Percentiles rank a stretch among this genome's conserved stretches.
These are phyloP conservation scores for Holotrichia oblita DNA, from an alignment of 1,140 invertebrate species.

Conservation along the genomic window DNA sequence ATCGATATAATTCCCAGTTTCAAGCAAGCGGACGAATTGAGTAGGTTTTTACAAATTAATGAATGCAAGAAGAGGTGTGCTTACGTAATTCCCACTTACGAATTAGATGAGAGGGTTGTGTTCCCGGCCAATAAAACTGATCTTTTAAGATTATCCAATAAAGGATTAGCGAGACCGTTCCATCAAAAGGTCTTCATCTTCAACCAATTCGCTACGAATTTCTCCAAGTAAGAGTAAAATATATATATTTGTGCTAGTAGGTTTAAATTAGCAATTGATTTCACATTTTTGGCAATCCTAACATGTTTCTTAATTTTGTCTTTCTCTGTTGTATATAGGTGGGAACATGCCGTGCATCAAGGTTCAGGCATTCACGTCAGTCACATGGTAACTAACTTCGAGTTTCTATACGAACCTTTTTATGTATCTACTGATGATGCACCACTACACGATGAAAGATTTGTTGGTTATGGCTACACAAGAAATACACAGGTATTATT, in stretches of 20 bases:
- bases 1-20: slow-evolving; percentile 84
- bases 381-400: slow-evolving; percentile 86
- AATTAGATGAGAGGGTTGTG: slow-evolving; percentile 78
- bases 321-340: slow-evolving; percentile 60
- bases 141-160: slow-evolving; percentile 76
- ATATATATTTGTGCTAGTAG: no score
- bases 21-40: slow-evolving; percentile 72
- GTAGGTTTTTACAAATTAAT: slow-evolving; percentile 70
- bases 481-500: slow-evolving; percentile 87
- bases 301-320: neutral
- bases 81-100: slow-evolving; percentile 93
- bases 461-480: slow-evolving; percentile 94
- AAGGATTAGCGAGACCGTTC: slow-evolving; percentile 86
- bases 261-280: no score
- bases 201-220: slow-evolving; percentile 93
- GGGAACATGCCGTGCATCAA: slow-evolving; percentile 66
- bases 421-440: slow-evolving; percentile 85
- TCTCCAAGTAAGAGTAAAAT: slow-evolving; percentile 87
- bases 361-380: slow-evolving; percentile 74
- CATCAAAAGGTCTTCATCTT: slow-evolving; percentile 93
- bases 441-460: slow-evolving; percentile 89
- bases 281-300: no score
- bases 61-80: slow-evolving; percentile 72
- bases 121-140: slow-evolving; percentile 84
- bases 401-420: slow-evolving; percentile 93